A percentile compares a stretch with the other conserved stretches of the same genome.
These are phyloP conservation scores for Rotaria macrura DNA, from an alignment of 2,888 invertebrate genomes.

Conservation along the genomic window DNA sequence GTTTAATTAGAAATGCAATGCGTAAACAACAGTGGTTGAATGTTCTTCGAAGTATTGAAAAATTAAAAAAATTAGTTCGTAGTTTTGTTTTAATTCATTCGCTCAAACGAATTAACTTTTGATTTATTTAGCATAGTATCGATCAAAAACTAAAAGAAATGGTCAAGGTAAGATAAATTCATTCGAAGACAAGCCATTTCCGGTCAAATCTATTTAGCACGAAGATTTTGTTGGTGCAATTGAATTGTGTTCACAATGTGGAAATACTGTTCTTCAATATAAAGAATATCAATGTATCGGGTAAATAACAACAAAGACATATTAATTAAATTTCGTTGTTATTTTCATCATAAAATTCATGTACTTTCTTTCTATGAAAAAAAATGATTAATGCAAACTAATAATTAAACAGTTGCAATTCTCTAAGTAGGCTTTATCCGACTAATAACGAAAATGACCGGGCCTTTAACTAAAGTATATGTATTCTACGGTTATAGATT, in stretches of 20 bases:
- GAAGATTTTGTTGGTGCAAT: neutral
- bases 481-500: too few relatives aligned
- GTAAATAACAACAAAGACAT: neutral
- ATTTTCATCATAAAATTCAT: too few relatives aligned
- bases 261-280: neutral
- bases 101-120: too few relatives aligned
- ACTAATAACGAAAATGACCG: too few relatives aligned
- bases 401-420: too few relatives aligned
- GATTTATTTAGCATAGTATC: neutral
- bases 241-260: neutral
- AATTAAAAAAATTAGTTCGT: slow-evolving; percentile 14
- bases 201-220: neutral
- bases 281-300: neutral
- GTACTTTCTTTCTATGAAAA: too few relatives aligned
- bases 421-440: too few relatives aligned
- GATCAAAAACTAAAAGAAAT: slow-evolving; percentile 16
- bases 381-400: too few relatives aligned
- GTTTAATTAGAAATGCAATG: slow-evolving; percentile 5
- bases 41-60: neutral
- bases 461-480: too few relatives aligned
- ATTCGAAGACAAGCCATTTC: neutral
- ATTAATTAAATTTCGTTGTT: too few relatives aligned
- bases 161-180: neutral
- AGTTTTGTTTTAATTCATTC: neutral
- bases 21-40: neutral